Percentiles rank a stretch among this genome's conserved stretches.
phyloP scores from a whole-genome alignment of 1,140 invertebrate genomes.

The Zaprionus vittiger region DNA sequence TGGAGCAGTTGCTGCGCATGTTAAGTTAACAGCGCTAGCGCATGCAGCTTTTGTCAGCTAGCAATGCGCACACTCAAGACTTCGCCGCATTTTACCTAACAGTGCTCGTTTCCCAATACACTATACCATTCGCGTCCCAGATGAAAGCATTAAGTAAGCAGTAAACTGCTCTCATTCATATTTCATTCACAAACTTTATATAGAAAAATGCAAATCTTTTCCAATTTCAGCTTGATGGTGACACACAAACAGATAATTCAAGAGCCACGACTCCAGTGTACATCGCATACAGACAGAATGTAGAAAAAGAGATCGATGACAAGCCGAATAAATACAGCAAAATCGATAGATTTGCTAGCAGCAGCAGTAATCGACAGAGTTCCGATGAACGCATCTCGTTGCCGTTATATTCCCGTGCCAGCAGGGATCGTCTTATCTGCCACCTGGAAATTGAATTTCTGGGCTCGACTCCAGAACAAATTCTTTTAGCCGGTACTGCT shows the following conservation, averaged over 20 bases:
- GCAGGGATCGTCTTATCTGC: slow-evolving; percentile 69
- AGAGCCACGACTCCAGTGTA: slow-evolving; percentile 42
- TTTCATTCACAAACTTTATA: no score
- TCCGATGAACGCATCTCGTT: slow-evolving; percentile 39
- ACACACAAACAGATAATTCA: slow-evolving; percentile 35
- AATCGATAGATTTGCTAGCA: slow-evolving; percentile 35
- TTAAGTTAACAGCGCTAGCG: slow-evolving; percentile 6
- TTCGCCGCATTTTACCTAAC: background rate
- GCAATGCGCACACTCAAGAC: background rate
- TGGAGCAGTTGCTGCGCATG: background rate
- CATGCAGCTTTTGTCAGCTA: slow-evolving; percentile 12
- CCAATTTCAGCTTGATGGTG: slow-evolving; percentile 57
- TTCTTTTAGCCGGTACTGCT: slow-evolving; percentile 76
- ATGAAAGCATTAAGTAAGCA: no score
- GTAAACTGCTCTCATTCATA: no score
- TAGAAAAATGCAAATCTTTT: background rate
- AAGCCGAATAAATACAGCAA: slow-evolving; percentile 16
- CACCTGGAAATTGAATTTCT: slow-evolving; percentile 59
- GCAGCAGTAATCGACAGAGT: background rate
- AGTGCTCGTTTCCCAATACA: no score
- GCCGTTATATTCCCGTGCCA: slow-evolving; percentile 68
- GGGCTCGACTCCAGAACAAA: slow-evolving; percentile 46
- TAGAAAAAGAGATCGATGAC: background rate
- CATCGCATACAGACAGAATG: slow-evolving; percentile 50
- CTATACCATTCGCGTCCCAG: no score